Conservation (phyloP, 2,113 vertebrate genomes). For the Anolis sagrei region DNA sequence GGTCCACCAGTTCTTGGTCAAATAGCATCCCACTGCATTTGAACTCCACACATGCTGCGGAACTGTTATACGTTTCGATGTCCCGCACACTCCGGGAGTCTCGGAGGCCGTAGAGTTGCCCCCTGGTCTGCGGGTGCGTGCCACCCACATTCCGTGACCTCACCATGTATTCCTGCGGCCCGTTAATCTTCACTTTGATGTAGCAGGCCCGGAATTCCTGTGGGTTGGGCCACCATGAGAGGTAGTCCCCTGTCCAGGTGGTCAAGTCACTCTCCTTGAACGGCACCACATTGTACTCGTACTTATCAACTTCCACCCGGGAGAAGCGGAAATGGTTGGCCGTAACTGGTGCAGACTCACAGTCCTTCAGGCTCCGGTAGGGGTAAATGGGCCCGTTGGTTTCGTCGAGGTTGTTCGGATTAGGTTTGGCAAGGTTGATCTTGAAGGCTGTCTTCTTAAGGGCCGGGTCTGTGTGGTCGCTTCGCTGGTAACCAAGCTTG, state of each 20-base stretch:
- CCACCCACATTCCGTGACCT: conserved; percentile 88
- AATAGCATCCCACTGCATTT: conserved; percentile 97
- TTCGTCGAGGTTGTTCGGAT: conserved; percentile 86
- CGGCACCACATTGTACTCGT: conserved; percentile 95
- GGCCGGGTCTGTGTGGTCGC: conserved; percentile 87
- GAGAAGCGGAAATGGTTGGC: conserved; percentile 95
- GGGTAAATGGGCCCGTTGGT: conserved; percentile 91
- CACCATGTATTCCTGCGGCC: conserved; percentile 91
- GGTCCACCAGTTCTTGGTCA: conserved; percentile 87
- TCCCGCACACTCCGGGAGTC: conserved; percentile 92
- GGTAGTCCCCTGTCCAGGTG: conserved; percentile 91
- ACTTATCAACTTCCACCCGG: conserved; percentile 93
- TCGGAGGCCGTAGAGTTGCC: conserved; percentile 92
- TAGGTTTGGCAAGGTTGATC: conserved; percentile 92
- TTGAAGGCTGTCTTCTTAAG: conserved; percentile 93
- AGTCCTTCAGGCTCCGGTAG: conserved; percentile 85
- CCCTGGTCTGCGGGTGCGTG: conserved; percentile 84
- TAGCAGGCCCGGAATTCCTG: conserved; percentile 97
- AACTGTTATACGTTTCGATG: conserved; percentile 72
- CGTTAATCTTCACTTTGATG: conserved; percentile 91
- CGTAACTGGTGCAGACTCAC: conserved; percentile 84
- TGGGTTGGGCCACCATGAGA: conserved; percentile 98
- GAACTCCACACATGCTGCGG: conserved; percentile 93
- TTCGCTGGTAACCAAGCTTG: conserved; percentile 88
- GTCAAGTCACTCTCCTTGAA: conserved; percentile 90